Evolutionary conservation across 2,797 vertebrate species (phyloP).

Genomic region (Gallirallus australis): DNA sequence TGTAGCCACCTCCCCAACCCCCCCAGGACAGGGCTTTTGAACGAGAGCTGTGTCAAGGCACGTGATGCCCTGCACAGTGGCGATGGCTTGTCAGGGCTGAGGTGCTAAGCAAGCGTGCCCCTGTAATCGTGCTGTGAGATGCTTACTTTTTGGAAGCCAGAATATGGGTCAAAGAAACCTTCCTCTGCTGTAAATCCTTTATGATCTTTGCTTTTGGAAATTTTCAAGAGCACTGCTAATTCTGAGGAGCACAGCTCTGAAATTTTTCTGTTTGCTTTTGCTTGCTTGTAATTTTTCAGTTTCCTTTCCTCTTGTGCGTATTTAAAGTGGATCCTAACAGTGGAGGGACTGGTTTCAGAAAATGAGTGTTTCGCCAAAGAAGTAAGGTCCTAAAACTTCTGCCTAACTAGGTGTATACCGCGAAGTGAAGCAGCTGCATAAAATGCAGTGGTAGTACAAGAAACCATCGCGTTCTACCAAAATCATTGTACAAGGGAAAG

Average conservation of each 20-base stretch:
- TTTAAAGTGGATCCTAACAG: background rate
- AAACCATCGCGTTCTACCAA: background rate
- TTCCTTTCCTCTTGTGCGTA: background rate
- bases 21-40: background rate
- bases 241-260: background rate
- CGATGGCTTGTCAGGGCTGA: background rate
- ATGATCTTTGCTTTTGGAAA: conserved; percentile 23
- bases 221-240: background rate
- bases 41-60: background rate
- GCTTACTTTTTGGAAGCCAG: background rate
- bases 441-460: background rate
- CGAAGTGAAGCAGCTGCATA: background rate
- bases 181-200: background rate
- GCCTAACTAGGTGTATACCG: background rate
- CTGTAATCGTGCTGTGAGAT: background rate
- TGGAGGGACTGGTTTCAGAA: background rate
- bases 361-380: background rate
- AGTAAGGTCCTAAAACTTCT: background rate
- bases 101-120: background rate
- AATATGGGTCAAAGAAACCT: conserved; percentile 8
- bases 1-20: background rate
- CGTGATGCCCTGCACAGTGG: background rate
- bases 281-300: background rate
- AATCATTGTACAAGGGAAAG: background rate
- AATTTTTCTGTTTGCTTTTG: background rate